phyloP scores from a whole-genome alignment of 2,113 vertebrate species.

The Orycteropus afer region DNA sequence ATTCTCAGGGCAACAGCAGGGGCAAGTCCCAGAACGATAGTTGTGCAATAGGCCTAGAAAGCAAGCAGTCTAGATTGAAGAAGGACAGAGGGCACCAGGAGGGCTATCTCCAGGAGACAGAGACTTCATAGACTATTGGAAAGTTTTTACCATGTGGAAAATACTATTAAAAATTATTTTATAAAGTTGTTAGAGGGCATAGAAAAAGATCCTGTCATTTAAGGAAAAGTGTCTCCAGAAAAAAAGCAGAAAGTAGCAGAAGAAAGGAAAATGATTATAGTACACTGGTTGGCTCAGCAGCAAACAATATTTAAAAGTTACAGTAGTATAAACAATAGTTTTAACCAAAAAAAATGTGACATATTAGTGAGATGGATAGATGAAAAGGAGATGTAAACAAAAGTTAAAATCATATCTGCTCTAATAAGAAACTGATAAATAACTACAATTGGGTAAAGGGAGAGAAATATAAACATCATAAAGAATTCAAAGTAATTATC shows the following conservation, averaged over 20 bases:
- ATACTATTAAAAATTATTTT: not conserved
- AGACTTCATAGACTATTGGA: not conserved
- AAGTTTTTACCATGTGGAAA: not conserved
- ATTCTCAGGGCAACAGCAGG: not conserved
- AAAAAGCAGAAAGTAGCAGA: not conserved
- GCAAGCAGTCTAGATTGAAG: not conserved
- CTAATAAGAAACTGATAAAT: slow-evolving; percentile 26
- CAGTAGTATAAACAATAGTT: not conserved
- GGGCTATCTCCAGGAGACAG: not conserved
- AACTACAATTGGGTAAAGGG: not conserved
- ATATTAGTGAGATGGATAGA: not conserved
- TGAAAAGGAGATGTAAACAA: not conserved
- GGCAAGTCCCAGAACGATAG: not conserved
- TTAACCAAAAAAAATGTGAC: not conserved
- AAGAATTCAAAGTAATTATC: not conserved
- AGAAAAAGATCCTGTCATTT: not conserved
- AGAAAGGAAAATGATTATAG: not conserved
- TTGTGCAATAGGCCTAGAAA: not conserved
- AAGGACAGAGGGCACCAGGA: not conserved
- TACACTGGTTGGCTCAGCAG: not conserved
- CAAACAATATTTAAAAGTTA: slow-evolving; percentile 24
- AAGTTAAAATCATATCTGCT: not conserved
- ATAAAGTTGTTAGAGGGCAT: not conserved
- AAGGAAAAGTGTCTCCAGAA: not conserved
- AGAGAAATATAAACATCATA: not conserved